phyloP scores from a whole-genome alignment of 1,140 invertebrate genomes.

The Ericerus pela region DNA sequence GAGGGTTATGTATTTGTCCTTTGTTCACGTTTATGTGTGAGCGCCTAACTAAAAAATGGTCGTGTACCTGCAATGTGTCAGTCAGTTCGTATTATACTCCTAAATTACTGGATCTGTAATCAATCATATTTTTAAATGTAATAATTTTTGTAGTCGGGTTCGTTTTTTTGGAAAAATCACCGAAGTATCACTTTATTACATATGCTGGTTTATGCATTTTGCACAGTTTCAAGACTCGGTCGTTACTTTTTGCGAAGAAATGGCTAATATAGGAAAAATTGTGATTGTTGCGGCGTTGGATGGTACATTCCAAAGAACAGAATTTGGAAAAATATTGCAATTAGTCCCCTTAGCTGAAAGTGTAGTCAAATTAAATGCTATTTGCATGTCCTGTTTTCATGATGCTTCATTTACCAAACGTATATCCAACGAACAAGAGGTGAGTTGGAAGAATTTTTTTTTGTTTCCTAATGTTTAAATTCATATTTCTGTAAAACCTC shows the following conservation, averaged over 20 bases:
- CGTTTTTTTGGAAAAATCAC: no score
- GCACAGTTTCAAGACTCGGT: constrained; percentile 35
- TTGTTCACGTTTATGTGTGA: no score
- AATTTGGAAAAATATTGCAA: constrained; percentile 41
- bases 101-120: no score
- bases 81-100: no score
- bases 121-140: no score
- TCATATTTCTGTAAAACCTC: neutral
- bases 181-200: neutral
- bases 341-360: constrained; percentile 49
- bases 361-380: constrained; percentile 44
- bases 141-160: no score
- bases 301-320: constrained; percentile 43
- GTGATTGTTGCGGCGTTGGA: constrained; percentile 49
- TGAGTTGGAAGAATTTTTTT: constrained; percentile 23
- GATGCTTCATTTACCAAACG: constrained; percentile 46
- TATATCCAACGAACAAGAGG: constrained; percentile 35
- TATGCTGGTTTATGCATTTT: neutral
- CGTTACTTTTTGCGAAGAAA: constrained; percentile 38
- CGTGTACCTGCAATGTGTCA: no score
- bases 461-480: neutral
- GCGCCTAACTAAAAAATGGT: no score
- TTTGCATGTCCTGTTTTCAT: constrained; percentile 43
- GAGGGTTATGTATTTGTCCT: no score
- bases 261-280: constrained; percentile 44